These are phyloP conservation scores for Sycophila texana DNA, from an alignment of 2,888 invertebrate species.

Conservation along the genomic window DNA sequence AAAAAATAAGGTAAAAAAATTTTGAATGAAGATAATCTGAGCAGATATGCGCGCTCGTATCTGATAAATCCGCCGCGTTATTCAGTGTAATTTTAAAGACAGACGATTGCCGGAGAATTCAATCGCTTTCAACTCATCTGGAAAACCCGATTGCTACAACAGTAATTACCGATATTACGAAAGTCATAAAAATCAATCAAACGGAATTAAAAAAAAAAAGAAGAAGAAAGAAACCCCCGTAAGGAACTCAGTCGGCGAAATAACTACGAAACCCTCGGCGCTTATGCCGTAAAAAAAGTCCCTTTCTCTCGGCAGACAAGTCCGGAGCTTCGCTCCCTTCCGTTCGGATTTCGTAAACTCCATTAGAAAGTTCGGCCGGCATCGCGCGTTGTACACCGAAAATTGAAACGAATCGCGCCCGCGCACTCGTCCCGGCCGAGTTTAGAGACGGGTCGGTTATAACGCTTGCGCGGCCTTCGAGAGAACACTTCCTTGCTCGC, in stretches of 20 bases:
- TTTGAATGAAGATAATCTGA: too few species aligned
- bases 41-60: too few species aligned
- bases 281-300: background rate
- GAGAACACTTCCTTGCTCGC: slow-evolving; percentile 30
- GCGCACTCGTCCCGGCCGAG: slow-evolving; percentile 43
- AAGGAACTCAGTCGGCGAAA: background rate
- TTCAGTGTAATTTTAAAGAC: too few species aligned
- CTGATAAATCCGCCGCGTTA: too few species aligned
- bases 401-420: slow-evolving; percentile 62
- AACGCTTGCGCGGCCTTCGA: slow-evolving; percentile 14
- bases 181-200: background rate
- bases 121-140: too few species aligned
- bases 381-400: slow-evolving; percentile 56
- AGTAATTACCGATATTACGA: background rate
- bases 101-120: too few species aligned
- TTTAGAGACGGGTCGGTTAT: slow-evolving; percentile 1
- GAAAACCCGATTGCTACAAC: background rate
- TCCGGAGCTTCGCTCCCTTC: slow-evolving; percentile 49
- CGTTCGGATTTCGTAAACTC: slow-evolving; percentile 56
- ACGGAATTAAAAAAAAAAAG: background rate
- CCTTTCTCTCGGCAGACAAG: background rate
- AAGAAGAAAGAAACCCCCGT: background rate
- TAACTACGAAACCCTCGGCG: background rate
- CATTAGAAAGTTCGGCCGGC: slow-evolving; percentile 58
- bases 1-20: too few species aligned